phyloP scores from a whole-genome alignment of 35 echinoderm and acorn worm species.

The Eucidaris tribuloides region DNA sequence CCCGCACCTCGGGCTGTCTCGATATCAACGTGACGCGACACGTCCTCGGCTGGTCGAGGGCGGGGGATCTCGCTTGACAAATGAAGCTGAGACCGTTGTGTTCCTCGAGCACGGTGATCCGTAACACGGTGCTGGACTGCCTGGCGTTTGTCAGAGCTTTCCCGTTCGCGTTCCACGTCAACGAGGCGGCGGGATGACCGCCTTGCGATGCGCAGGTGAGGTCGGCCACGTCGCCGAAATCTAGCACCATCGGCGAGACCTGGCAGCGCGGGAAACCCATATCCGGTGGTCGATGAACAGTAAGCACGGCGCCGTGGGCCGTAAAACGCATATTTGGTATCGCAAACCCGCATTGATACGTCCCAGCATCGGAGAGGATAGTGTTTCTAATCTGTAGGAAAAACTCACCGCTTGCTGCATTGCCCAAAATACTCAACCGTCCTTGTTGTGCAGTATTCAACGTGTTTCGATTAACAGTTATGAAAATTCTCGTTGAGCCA shows the following conservation, averaged over 20 bases:
- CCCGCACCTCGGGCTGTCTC: constrained; percentile 34
- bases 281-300: constrained; percentile 8
- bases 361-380: constrained; percentile 22
- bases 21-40: constrained; percentile 25
- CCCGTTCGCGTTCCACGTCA: constrained; percentile 24
- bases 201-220: constrained; percentile 55
- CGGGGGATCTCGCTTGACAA: constrained; percentile 13
- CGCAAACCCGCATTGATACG: constrained; percentile 39
- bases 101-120: not conserved
- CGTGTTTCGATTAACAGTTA: constrained; percentile 14
- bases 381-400: constrained; percentile 15
- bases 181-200: constrained; percentile 26
- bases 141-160: not conserved
- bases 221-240: not conserved
- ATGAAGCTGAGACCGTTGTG: constrained; percentile 34
- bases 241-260: not conserved
- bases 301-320: not conserved
- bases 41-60: constrained; percentile 11
- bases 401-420: not conserved
- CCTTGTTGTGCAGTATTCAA: not conserved
- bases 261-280: constrained; percentile 40
- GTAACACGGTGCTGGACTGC: not conserved
- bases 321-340: not conserved
- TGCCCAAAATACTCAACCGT: constrained; percentile 26
- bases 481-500: not conserved